phyloP scores from a whole-genome alignment of 2,888 invertebrate species.

The Tetropium fuscum region DNA sequence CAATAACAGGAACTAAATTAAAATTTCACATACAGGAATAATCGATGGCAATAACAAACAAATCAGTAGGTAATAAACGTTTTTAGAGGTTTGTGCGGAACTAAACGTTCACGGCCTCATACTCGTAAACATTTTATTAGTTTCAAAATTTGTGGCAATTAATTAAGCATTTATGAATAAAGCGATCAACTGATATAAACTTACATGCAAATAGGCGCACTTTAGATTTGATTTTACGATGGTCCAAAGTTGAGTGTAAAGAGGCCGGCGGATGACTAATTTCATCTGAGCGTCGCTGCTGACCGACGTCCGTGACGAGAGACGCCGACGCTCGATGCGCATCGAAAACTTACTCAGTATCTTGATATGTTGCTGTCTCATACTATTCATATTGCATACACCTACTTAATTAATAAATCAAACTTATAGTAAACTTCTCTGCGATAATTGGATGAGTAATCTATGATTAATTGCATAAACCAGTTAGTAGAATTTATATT shows the following conservation, averaged over 20 bases:
- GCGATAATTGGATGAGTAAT: too few species aligned
- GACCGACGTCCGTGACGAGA: slow-evolving; percentile 52
- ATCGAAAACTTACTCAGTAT: slow-evolving; percentile 30
- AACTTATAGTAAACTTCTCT: background rate
- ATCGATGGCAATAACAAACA: background rate
- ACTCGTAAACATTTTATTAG: too few species aligned
- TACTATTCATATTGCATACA: background rate
- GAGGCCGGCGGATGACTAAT: slow-evolving; percentile 61
- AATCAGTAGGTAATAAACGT: background rate
- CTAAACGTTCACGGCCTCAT: too few species aligned
- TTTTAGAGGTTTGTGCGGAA: too few species aligned
- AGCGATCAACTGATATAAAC: background rate
- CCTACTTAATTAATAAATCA: slow-evolving; percentile 4
- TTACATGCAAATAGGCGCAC: slow-evolving; percentile 27
- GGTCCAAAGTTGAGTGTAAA: slow-evolving; percentile 55
- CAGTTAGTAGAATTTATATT: too few species aligned
- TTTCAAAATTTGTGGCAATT: background rate
- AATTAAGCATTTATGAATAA: background rate
- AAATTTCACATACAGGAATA: too few species aligned
- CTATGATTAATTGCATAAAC: too few species aligned
- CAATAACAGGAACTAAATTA: too few species aligned
- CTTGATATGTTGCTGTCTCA: background rate
- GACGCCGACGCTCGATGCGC: slow-evolving; percentile 44
- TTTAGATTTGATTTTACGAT: slow-evolving; percentile 37
- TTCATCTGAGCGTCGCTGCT: slow-evolving; percentile 54